Evolutionary conservation across 2,888 invertebrate genomes (phyloP).

Genomic region (Protonemura montana): DNA sequence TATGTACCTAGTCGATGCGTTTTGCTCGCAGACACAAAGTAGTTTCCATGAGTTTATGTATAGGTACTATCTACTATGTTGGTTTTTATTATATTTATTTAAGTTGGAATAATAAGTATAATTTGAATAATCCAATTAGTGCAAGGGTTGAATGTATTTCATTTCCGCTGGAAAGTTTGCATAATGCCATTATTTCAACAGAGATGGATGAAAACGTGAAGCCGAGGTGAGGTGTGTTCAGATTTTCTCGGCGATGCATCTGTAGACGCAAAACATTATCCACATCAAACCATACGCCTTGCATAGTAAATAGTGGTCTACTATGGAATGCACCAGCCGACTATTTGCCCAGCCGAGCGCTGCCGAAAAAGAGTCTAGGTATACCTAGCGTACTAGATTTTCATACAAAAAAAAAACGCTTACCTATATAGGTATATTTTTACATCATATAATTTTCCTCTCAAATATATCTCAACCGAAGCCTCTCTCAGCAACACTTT

Average conservation of each 20-base stretch:
- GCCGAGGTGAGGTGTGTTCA: constrained; percentile 18
- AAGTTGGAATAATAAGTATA: constrained; percentile 24
- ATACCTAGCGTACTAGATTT: neutral
- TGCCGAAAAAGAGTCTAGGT: neutral
- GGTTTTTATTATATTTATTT: neutral
- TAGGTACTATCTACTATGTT: neutral
- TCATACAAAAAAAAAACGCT: neutral
- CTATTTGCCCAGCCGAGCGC: neutral
- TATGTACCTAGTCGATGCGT: neutral
- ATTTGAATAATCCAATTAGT: constrained; percentile 34
- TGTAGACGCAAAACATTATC: neutral
- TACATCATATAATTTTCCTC: neutral
- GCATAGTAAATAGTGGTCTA: neutral
- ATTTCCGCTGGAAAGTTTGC: constrained; percentile 21
- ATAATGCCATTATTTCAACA: neutral
- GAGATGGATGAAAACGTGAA: neutral
- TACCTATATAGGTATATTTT: neutral
- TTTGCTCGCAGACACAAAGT: neutral
- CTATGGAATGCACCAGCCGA: neutral
- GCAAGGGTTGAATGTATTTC: constrained; percentile 14
- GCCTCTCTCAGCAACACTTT: neutral
- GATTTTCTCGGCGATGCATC: too few species aligned
- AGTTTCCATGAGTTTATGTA: neutral
- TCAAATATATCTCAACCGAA: neutral
- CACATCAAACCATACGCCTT: neutral